Percentiles rank a stretch among this genome's conserved stretches.
Conservation (phyloP, 2,113 vertebrate genomes). For the Nicator chloris region DNA sequence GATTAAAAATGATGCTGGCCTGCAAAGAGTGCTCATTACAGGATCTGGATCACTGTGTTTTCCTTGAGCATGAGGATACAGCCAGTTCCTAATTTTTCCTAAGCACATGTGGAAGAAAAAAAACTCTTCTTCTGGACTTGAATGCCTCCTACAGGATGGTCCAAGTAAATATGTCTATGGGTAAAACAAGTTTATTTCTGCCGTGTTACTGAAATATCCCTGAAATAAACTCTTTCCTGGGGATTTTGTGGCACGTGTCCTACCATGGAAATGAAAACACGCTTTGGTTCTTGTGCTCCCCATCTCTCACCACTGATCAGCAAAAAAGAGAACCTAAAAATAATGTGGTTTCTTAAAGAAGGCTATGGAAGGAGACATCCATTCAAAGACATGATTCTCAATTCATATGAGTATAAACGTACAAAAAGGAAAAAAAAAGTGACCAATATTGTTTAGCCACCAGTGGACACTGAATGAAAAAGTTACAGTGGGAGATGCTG, state of each 20-base stretch:
- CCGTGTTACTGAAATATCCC: not conserved
- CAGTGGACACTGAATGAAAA: not conserved
- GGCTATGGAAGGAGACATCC: not conserved
- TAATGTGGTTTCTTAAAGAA: not conserved
- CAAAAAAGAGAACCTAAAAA: not conserved
- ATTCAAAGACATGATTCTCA: not conserved
- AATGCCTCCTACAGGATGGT: not conserved
- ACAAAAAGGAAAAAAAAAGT: not conserved
- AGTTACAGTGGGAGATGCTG: not conserved
- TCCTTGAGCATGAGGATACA: not conserved
- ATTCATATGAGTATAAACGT: not conserved
- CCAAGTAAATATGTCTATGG: not conserved
- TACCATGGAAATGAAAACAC: accelerated
- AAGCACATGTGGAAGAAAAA: not conserved
- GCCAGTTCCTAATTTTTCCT: not conserved
- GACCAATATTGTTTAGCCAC: not conserved
- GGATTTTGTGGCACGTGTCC: not conserved
- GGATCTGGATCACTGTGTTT: not conserved
- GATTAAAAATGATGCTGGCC: not conserved
- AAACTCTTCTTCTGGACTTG: not conserved
- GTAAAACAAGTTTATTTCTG: not conserved
- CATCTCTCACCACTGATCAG: not conserved
- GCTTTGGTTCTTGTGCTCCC: not conserved
- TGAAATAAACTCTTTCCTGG: not conserved
- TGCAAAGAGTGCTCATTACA: not conserved